A percentile compares a stretch with the other conserved stretches of the same genome.
Conservation (phyloP, 2,888 invertebrate species). For the Cataglyphis cursor region DNA sequence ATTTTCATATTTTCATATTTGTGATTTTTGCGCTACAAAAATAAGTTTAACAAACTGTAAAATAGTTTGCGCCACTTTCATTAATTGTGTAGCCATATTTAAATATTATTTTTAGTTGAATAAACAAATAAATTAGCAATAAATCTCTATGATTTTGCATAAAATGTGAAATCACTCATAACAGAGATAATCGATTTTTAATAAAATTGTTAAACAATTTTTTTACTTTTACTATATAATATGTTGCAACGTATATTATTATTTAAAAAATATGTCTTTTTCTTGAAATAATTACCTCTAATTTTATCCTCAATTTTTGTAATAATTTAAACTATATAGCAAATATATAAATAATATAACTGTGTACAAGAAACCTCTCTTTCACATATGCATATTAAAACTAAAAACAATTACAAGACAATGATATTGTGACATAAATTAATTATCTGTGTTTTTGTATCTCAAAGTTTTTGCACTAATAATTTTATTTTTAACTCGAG, state of each 20-base stretch:
- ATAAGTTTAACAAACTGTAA: conserved; percentile 35
- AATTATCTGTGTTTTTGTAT: not conserved
- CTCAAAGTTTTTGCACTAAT: not conserved
- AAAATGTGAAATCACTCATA: conserved; percentile 34
- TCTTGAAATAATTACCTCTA: not conserved
- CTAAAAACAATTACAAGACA: not conserved
- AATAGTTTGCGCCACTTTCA: conserved; percentile 33
- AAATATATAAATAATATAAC: too few relatives aligned
- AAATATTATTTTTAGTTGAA: conserved; percentile 33
- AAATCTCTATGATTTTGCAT: conserved; percentile 23
- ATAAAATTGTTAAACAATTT: conserved; percentile 23
- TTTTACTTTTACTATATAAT: not conserved
- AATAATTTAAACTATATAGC: not conserved
- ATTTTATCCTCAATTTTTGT: not conserved
- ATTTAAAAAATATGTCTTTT: not conserved
- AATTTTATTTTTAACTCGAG: not conserved
- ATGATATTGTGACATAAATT: too few relatives aligned
- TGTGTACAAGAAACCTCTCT: not conserved
- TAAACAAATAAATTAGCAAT: conserved; percentile 39
- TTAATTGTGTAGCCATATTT: conserved; percentile 27
- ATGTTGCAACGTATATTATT: not conserved
- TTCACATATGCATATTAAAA: not conserved
- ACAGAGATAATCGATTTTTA: conserved; percentile 8
- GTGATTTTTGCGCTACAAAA: conserved; percentile 16
- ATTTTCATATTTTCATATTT: conserved; percentile 5